Conservation (phyloP, 37 sponge, comb jelly and placozoan genomes). For the Chondrosia reniformis region DNA sequence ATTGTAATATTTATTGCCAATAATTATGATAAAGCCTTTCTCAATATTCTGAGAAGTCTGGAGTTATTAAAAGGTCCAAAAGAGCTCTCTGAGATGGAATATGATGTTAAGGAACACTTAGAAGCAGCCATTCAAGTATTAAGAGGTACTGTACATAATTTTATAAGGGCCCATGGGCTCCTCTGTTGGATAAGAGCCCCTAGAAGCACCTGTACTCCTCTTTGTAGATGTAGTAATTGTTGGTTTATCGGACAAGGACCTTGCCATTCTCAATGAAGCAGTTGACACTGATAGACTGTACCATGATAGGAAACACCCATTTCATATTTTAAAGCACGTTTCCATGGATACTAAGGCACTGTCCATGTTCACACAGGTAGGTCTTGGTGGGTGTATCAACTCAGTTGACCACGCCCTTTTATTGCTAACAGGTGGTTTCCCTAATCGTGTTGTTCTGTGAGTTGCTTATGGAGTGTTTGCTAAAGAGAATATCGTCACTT, state of each 20-base stretch:
- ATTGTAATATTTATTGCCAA: neutral
- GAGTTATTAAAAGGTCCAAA: neutral
- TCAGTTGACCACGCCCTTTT: no score
- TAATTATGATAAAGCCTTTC: neutral
- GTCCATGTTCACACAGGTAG: conserved; percentile 1
- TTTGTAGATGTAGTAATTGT: neutral
- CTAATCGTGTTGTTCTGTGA: no score
- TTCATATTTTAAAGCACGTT: neutral
- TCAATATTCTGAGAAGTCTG: neutral
- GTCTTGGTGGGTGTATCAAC: no score
- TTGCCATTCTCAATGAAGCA: neutral
- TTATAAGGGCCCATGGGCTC: neutral
- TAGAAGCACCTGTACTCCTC: neutral
- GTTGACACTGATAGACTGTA: neutral
- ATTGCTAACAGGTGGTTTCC: no score
- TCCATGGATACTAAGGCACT: neutral
- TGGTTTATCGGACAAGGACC: neutral
- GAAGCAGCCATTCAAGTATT: neutral
- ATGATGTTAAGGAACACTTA: neutral
- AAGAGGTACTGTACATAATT: neutral
- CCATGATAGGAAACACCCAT: neutral
- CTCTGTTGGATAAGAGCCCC: neutral
- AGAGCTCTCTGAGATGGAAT: neutral
- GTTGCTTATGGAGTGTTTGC: no score
- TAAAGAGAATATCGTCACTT: no score